These are phyloP conservation scores for Sphaeramia orbicularis DNA, from an alignment of 2,797 vertebrate species.

Conservation along the genomic window DNA sequence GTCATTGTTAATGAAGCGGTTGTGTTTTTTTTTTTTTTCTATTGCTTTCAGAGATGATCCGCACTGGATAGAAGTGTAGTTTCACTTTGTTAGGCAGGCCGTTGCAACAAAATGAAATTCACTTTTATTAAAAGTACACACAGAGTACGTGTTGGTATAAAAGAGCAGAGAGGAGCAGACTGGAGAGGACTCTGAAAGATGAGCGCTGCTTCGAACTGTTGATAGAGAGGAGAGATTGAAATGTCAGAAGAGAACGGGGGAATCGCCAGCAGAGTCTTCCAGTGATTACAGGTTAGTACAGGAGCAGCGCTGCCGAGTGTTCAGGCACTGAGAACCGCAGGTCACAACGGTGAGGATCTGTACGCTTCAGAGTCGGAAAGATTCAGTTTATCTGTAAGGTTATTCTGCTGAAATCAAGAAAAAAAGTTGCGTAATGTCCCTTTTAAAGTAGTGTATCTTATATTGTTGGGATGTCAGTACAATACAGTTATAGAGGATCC, in stretches of 20 bases:
- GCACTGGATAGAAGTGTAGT: too few species aligned
- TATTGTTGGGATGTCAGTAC: too few species aligned
- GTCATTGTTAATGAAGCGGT: too few species aligned
- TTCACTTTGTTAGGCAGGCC: too few species aligned
- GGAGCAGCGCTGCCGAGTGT: not conserved
- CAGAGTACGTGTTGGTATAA: not conserved
- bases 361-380: not conserved
- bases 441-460: too few species aligned
- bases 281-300: constrained; percentile 35
- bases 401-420: not conserved
- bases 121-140: too few species aligned
- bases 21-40: too few species aligned
- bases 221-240: constrained; percentile 32
- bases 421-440: not conserved
- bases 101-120: not conserved
- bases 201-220: constrained; percentile 20
- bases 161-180: too few species aligned
- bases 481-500: too few species aligned
- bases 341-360: not conserved
- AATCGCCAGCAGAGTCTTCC: constrained; percentile 12
- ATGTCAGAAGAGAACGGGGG: constrained; percentile 14
- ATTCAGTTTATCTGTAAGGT: not conserved
- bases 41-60: too few species aligned
- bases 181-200: constrained; percentile 20
- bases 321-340: constrained; percentile 11